These are phyloP conservation scores for Tursiops truncatus DNA, from an alignment of 2,113 vertebrate species.

Conservation along the genomic window DNA sequence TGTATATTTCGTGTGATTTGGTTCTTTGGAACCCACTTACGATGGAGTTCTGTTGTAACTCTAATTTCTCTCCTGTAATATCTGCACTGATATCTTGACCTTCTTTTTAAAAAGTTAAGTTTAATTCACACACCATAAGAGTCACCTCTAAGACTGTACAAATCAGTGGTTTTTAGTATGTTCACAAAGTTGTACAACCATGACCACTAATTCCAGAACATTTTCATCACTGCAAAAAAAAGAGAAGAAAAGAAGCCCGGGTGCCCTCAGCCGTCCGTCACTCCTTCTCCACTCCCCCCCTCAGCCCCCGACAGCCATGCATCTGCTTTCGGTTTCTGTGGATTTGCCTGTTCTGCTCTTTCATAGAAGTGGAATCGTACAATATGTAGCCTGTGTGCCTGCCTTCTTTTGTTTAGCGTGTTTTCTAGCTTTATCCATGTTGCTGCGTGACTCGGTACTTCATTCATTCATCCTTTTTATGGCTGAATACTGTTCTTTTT, in stretches of 20 bases:
- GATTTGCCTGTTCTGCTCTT: accelerated
- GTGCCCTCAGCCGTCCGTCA: too few species aligned
- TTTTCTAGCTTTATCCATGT: not conserved
- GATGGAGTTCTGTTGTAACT: not conserved
- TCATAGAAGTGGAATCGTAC: accelerated
- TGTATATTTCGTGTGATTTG: accelerated
- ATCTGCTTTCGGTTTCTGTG: not conserved
- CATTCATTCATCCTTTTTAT: not conserved
- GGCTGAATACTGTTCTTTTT: not conserved
- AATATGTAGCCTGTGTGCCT: accelerated
- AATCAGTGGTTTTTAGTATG: not conserved
- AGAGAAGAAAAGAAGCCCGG: not conserved
- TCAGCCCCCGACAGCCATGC: not conserved
- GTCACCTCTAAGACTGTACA: not conserved
- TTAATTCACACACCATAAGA: not conserved
- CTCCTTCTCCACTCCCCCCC: accelerated
- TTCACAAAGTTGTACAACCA: not conserved
- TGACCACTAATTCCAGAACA: not conserved
- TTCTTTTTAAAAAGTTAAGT: not conserved
- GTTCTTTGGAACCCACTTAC: not conserved
- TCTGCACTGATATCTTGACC: not conserved
- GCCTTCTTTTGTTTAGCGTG: not conserved
- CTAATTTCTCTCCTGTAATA: not conserved
- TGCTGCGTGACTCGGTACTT: not conserved
- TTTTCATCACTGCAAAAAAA: not conserved